Evolutionary conservation across 2,113 vertebrate genomes (phyloP).

Genomic region (Callipepla californica): DNA sequence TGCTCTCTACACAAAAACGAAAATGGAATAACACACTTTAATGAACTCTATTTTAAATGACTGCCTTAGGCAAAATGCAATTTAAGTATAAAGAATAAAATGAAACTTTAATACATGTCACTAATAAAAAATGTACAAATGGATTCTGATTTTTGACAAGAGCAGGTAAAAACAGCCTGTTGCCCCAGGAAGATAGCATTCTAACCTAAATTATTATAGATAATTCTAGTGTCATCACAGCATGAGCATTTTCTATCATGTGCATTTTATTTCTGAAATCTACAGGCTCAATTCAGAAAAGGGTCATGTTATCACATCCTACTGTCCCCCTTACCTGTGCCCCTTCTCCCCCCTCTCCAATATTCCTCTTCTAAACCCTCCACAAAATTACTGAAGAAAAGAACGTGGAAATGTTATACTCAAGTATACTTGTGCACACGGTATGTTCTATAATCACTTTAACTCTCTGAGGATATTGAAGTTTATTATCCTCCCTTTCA

Average conservation of each 20-base stretch:
- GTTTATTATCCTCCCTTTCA: not conserved
- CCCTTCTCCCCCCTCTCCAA: too few relatives aligned
- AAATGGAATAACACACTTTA: constrained; percentile 48
- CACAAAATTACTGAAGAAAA: not conserved
- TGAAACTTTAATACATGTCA: constrained; percentile 57
- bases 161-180: constrained; percentile 28
- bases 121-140: constrained; percentile 57
- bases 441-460: not conserved
- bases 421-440: not conserved
- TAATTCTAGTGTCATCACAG: constrained; percentile 1
- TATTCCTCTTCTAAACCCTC: not conserved
- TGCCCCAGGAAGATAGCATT: constrained; percentile 36
- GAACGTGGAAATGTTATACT: not conserved
- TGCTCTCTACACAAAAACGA: constrained; percentile 17
- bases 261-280: constrained; percentile 10
- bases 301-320: not conserved
- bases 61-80: constrained; percentile 42
- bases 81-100: constrained; percentile 63
- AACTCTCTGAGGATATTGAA: not conserved
- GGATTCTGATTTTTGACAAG: constrained; percentile 39
- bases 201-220: constrained; percentile 35
- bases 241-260: not conserved
- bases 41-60: constrained; percentile 58
- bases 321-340: not conserved
- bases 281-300: not conserved